Evolutionary conservation across 2,888 invertebrate species (phyloP).

Genomic region (Biston betularia): DNA sequence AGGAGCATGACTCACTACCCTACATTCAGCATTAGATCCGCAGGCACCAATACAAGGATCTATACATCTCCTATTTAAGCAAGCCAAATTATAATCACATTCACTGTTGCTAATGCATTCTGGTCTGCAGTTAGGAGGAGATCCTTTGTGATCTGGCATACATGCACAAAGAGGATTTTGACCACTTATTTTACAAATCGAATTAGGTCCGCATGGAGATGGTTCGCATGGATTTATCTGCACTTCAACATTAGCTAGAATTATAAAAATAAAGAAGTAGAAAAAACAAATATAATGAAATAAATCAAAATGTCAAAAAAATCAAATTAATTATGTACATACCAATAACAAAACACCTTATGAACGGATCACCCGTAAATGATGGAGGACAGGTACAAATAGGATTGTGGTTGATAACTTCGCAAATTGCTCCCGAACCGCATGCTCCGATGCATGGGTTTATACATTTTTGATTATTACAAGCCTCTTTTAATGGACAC

Average conservation of each 20-base stretch:
- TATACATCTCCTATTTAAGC: conserved; percentile 90
- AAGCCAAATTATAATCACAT: conserved; percentile 89
- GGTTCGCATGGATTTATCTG: conserved; percentile 88
- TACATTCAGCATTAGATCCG: conserved; percentile 91
- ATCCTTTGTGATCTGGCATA: conserved; percentile 88
- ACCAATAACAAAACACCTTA: conserved; percentile 86
- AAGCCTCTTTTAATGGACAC: conserved; percentile 90
- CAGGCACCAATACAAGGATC: conserved; percentile 92
- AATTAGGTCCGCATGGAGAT: conserved; percentile 92
- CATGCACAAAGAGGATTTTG: conserved; percentile 92
- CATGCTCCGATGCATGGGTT: conserved; percentile 94
- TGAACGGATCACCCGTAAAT: conserved; percentile 93
- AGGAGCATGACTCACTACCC: conserved; percentile 91
- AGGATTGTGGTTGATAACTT: conserved; percentile 91
- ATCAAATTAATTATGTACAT: conserved; percentile 38
- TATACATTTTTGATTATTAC: conserved; percentile 90
- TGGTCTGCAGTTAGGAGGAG: conserved; percentile 92
- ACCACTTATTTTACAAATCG: conserved; percentile 89
- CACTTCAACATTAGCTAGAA: conserved; percentile 53
- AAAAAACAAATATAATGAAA: not conserved
- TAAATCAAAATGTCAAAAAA: not conserved
- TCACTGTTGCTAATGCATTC: conserved; percentile 93
- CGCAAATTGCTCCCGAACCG: conserved; percentile 90
- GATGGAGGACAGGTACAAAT: conserved; percentile 90
- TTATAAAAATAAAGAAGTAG: conserved; percentile 1